Percentiles rank a stretch among this genome's conserved stretches.
phyloP scores from a whole-genome alignment of 2,113 vertebrate species.

The Chiloscyllium plagiosum region DNA sequence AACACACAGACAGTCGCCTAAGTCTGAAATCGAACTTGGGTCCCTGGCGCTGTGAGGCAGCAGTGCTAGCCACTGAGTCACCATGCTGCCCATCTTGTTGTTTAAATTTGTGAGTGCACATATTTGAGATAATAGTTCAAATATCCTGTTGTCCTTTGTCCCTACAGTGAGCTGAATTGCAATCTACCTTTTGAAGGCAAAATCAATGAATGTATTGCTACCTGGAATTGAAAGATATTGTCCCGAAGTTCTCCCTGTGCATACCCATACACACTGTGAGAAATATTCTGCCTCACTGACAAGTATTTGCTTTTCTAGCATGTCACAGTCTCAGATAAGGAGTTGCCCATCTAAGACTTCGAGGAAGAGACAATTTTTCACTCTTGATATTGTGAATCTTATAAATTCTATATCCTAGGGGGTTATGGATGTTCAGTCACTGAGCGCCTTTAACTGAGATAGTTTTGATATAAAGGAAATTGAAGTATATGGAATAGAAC shows the following conservation, averaged over 20 bases:
- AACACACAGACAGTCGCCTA: too few species aligned
- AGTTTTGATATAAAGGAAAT: background rate
- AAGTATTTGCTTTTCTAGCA: too few species aligned
- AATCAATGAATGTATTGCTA: background rate
- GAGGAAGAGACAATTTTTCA: background rate
- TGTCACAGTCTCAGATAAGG: background rate
- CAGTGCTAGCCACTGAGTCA: too few species aligned
- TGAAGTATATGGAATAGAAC: background rate
- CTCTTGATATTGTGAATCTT: background rate
- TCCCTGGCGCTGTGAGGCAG: too few species aligned
- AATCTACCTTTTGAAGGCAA: background rate
- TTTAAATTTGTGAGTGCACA: background rate
- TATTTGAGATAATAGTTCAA: background rate
- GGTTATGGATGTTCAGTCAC: background rate
- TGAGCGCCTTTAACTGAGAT: background rate
- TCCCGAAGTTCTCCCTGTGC: background rate
- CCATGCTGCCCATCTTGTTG: background rate
- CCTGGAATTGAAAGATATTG: background rate
- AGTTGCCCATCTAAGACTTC: background rate
- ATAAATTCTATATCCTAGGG: background rate
- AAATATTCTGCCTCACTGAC: background rate
- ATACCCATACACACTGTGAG: background rate
- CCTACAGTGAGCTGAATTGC: background rate
- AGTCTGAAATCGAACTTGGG: too few species aligned
- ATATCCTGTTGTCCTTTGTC: background rate